Evolutionary conservation across 1,140 invertebrate genomes (phyloP), one percentile per base, ranked within the genome.

Genomic region (Zaprionus camerounensis): DNA sequence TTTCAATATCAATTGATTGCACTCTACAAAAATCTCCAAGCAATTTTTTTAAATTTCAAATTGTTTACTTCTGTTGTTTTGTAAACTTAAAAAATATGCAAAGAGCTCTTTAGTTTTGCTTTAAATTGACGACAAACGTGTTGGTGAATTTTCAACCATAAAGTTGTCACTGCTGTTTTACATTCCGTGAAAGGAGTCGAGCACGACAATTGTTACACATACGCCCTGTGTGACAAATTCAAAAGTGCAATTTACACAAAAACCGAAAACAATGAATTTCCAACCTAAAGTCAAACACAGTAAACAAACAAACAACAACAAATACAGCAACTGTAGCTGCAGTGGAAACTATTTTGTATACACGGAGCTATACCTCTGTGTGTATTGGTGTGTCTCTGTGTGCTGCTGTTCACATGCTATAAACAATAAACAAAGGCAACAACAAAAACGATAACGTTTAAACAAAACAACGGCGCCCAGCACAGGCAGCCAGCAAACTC

Each of bases 381-480:
- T 68, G 20, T 46, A 44, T 36, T 13, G 13, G 38, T 61, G 31
- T 36, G 28, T 59, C 17, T 68, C 26, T 28, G 24, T 36, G 67
- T 66, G 20, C 20, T 51, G 46, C 46, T 51, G 20, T 67, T 31
- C 61, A 69, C 49, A 72, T 64, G 77, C 73, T 78, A 87, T 88
- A 87, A 87, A 87, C 84, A 83, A 87, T 87, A 87, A 87, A 80
- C 83, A 87, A 82, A 64, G 77, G 63, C 80, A 88, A 77, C 80
- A 87, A 87, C 84, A 87, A 87, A 81, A 87, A 87, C 84, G 84
- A 87, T 87, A 87, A 87, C 84, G 84, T 80, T 81, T 76, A 87
- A 88, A 87, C 84, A 87, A 87, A 87, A 87, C 84, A 83, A 76
- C 84, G 84, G 84, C 84, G 85, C 85, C 71, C 84, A 90, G 84